A percentile compares a stretch with the other conserved stretches of the same genome.
Evolutionary conservation across 2,113 vertebrate species (phyloP).

Genomic region (Gulo gulo): DNA sequence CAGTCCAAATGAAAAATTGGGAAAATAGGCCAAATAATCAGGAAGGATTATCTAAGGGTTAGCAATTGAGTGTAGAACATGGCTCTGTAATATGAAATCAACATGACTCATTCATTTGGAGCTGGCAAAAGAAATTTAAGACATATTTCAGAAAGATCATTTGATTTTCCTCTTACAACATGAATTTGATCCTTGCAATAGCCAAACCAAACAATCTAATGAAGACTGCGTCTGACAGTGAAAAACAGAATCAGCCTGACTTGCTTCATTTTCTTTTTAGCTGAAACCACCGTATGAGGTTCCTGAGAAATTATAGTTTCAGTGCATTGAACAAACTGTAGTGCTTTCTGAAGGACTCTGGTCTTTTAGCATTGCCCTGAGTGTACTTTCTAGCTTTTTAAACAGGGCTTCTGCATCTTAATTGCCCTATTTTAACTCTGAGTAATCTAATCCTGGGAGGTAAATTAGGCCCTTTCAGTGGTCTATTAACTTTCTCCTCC

Average conservation of each 20-base stretch:
- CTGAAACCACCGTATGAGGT: not conserved
- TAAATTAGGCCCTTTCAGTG: conserved; percentile 30
- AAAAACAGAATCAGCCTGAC: not conserved
- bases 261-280: not conserved
- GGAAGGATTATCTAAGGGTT: not conserved
- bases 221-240: not conserved
- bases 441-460: conserved; percentile 49
- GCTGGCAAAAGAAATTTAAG: not conserved
- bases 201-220: conserved; percentile 35
- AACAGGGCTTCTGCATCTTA: conserved; percentile 27
- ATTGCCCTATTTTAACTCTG: conserved; percentile 47
- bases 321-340: not conserved
- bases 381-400: conserved; percentile 31
- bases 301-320: conserved; percentile 33
- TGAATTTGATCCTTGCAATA: not conserved
- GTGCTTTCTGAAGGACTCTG: not conserved
- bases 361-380: not conserved
- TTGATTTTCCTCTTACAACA: conserved; percentile 6
- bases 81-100: not conserved
- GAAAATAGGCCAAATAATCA: not conserved
- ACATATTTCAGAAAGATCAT: not conserved
- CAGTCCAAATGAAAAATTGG: not conserved
- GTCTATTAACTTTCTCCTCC: conserved; percentile 56
- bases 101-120: not conserved
- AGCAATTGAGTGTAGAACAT: not conserved